These are phyloP conservation scores for Dufourea novaeangliae DNA, from an alignment of 1,140 invertebrate genomes.

Conservation along the genomic window DNA sequence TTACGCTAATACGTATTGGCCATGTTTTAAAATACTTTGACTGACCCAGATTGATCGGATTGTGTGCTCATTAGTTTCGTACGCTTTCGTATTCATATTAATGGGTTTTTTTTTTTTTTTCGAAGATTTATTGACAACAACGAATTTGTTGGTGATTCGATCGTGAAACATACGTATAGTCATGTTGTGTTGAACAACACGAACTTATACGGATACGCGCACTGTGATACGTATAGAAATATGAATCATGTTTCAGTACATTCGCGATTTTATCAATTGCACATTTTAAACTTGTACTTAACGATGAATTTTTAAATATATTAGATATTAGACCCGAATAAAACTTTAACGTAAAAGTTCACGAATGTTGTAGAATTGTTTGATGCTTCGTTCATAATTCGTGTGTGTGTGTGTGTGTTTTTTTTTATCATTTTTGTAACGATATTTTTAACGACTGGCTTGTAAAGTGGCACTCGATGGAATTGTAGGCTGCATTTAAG, in stretches of 20 bases:
- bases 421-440: not conserved
- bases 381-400: not conserved
- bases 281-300: conserved; percentile 19
- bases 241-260: conserved; percentile 34
- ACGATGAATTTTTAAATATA: not conserved
- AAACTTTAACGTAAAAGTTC: conserved; percentile 23
- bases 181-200: conserved; percentile 23
- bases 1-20: conserved; percentile 29
- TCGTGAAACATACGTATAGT: not conserved
- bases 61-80: conserved; percentile 26
- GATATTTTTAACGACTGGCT: conserved; percentile 22
- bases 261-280: conserved; percentile 23
- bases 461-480: conserved; percentile 17
- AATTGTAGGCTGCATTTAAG: conserved; percentile 44
- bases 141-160: not conserved
- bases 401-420: too few species aligned
- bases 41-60: conserved; percentile 9
- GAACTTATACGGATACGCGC: conserved; percentile 35
- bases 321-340: not conserved
- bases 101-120: conserved; percentile 30
- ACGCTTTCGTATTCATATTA: conserved; percentile 33
- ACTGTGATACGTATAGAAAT: conserved; percentile 63
- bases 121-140: conserved; percentile 16
- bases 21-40: conserved; percentile 25
- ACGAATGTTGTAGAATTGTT: conserved; percentile 4